Conservation (phyloP, 2,113 vertebrate species). For the Macrotis lagotis region DNA sequence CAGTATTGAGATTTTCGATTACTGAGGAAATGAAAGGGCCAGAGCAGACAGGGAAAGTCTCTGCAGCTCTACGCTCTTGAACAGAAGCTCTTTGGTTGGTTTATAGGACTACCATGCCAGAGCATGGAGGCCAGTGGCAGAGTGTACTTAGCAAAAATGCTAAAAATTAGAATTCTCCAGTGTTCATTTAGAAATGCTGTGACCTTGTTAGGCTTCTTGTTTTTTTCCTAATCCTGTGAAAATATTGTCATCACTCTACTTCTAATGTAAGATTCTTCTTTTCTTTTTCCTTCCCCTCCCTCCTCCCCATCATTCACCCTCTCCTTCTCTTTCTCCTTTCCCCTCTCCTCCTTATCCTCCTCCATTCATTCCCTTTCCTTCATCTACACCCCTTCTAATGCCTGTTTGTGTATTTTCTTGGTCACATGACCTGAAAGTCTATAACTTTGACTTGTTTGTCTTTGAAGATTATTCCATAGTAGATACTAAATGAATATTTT, state of each 20-base stretch:
- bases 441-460: background rate
- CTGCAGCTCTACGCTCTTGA: background rate
- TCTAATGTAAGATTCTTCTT: background rate
- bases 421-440: background rate
- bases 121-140: background rate
- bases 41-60: background rate
- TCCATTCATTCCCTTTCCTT: background rate
- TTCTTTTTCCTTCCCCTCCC: background rate
- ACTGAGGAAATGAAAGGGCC: background rate
- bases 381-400: background rate
- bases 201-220: background rate
- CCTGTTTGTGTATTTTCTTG: background rate
- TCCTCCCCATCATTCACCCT: background rate
- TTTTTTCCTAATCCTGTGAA: background rate
- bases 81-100: background rate
- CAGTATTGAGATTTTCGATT: background rate
- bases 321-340: background rate
- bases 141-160: background rate
- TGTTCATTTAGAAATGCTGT: background rate
- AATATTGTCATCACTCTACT: background rate
- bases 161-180: background rate
- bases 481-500: background rate
- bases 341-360: background rate
- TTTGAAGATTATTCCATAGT: background rate
- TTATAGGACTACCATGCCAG: background rate